Conservation (phyloP, 2,113 vertebrate genomes). For the Tor tambroides region DNA sequence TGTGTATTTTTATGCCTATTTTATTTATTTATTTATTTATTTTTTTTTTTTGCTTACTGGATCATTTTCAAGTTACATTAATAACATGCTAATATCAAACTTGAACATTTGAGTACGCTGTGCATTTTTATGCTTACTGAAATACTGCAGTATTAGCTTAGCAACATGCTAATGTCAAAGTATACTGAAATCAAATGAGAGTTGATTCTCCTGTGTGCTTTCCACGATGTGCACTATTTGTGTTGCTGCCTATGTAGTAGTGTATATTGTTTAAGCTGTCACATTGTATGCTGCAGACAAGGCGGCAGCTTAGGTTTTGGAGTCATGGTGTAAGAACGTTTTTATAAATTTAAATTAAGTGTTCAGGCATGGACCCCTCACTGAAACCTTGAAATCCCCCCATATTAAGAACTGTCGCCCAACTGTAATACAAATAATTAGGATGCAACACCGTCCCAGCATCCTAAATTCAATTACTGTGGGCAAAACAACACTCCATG, state of each 20-base stretch:
- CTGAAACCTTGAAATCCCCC: neutral
- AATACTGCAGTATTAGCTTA: too few species aligned
- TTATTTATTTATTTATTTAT: too few species aligned
- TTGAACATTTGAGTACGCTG: neutral
- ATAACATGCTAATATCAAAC: neutral
- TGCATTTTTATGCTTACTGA: neutral
- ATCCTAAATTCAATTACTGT: neutral
- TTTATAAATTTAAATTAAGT: neutral
- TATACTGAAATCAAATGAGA: neutral
- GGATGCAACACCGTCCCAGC: neutral
- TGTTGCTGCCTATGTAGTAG: too few species aligned
- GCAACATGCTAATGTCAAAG: neutral
- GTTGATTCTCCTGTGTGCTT: neutral
- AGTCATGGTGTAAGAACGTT: neutral
- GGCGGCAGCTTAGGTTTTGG: neutral
- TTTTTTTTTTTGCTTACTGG: neutral
- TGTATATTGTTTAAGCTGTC: neutral
- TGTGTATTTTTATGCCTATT: neutral
- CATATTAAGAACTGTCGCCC: neutral
- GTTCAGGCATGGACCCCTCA: neutral
- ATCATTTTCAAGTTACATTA: neutral
- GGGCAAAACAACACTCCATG: neutral
- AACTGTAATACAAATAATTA: neutral
- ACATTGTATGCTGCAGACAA: neutral
- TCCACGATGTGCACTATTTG: neutral